Percentiles rank a stretch among this genome's conserved stretches.
Conservation (phyloP, 2,888 invertebrate genomes). For the Rhopalosiphum nymphaeae region DNA sequence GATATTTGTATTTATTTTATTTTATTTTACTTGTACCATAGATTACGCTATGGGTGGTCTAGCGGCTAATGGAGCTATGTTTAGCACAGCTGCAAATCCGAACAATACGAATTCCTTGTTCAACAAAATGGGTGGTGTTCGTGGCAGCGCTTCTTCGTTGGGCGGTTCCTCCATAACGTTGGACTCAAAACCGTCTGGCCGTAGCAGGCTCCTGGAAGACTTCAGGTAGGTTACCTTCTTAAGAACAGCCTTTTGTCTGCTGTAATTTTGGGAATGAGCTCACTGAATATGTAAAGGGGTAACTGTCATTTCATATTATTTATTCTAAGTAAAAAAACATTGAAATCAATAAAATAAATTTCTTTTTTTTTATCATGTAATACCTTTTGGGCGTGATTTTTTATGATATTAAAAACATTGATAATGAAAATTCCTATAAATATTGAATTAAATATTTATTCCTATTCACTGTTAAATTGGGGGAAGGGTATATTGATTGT, state of each 20-base stretch:
- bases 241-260: not conserved
- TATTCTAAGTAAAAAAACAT: not conserved
- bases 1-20: not conserved
- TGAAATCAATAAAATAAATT: not conserved
- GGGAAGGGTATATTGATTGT: not conserved
- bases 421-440: not conserved
- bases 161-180: constrained; percentile 67
- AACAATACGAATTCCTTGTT: constrained; percentile 81
- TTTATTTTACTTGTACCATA: not conserved
- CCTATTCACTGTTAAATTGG: not conserved
- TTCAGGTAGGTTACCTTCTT: constrained; percentile 75
- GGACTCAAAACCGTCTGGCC: constrained; percentile 75
- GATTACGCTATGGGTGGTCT: constrained; percentile 64
- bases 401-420: not conserved
- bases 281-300: not conserved
- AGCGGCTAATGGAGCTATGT: constrained; percentile 72
- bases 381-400: not conserved
- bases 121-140: constrained; percentile 73
- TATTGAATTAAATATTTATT: not conserved
- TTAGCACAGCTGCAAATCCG: constrained; percentile 72
- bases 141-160: constrained; percentile 64
- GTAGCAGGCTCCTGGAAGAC: constrained; percentile 94
- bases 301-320: not conserved
- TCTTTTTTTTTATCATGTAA: not conserved
- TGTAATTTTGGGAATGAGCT: constrained; percentile 30